Conservation (phyloP, 2,888 invertebrate genomes). For the Tenthredo scrophulariae region DNA sequence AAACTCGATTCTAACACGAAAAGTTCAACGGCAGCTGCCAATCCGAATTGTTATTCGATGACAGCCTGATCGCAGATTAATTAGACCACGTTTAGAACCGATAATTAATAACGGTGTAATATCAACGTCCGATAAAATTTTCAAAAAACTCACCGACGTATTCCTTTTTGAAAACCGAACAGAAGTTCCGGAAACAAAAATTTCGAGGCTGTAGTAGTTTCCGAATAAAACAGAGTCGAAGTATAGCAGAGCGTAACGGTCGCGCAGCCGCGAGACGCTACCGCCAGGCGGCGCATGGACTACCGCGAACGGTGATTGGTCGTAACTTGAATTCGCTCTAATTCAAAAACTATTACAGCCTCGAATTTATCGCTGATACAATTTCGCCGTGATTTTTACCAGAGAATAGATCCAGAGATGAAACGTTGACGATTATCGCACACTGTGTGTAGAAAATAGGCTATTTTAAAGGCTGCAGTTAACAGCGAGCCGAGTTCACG, state of each 20-base stretch:
- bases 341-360: slow-evolving; percentile 10
- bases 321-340: background rate
- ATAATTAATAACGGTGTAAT: background rate
- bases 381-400: background rate
- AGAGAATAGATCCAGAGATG: background rate
- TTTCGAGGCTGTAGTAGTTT: background rate
- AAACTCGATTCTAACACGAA: background rate
- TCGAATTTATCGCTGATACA: background rate
- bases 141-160: background rate
- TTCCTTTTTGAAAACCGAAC: background rate
- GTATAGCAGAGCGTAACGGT: background rate
- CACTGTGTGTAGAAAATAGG: background rate
- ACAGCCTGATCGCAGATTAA: slow-evolving; percentile 11
- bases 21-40: background rate
- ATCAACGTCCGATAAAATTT: background rate
- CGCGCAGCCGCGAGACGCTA: background rate
- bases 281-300: slow-evolving; percentile 1
- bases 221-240: background rate
- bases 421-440: background rate
- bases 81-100: background rate
- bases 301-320: background rate
- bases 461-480: background rate
- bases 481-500: slow-evolving; percentile 12
- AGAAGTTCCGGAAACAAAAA: background rate
- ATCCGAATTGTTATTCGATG: slow-evolving; percentile 11